Percentiles rank a stretch among this genome's conserved stretches.
phyloP scores from a whole-genome alignment of 2,797 vertebrate species.

The Spinus pinus region DNA sequence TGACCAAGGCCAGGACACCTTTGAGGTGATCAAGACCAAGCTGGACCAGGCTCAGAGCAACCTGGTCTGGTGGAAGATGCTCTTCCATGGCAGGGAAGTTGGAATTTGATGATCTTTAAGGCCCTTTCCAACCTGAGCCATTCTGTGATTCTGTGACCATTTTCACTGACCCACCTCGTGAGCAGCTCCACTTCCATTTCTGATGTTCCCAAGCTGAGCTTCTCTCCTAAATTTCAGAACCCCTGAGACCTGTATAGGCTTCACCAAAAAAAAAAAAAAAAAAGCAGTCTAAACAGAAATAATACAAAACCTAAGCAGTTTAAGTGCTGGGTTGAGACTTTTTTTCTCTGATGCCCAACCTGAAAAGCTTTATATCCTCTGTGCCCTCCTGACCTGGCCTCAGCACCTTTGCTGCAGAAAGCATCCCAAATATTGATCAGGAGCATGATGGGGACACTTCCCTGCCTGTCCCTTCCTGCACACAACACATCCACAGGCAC shows the following conservation, averaged over 20 bases:
- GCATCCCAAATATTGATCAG: neutral
- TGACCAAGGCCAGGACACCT: neutral
- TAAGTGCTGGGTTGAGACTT: neutral
- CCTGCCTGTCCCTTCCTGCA: neutral
- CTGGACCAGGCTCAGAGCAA: neutral
- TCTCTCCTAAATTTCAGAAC: neutral
- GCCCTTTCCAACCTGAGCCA: neutral
- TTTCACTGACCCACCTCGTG: accelerated
- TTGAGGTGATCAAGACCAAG: neutral
- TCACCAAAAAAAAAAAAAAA: no score
- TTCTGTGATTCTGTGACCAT: neutral
- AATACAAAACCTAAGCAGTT: neutral
- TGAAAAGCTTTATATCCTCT: neutral
- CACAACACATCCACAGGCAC: neutral
- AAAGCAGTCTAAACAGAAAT: neutral
- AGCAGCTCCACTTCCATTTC: neutral
- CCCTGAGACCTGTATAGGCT: neutral
- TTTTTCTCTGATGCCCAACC: neutral
- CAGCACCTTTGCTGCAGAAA: neutral
- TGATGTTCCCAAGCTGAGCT: neutral
- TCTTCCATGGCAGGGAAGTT: neutral
- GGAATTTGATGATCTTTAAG: neutral
- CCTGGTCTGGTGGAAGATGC: neutral
- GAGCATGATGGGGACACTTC: neutral
- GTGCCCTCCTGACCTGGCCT: neutral